Evolutionary conservation across 2,797 vertebrate species (phyloP), one percentile per base, ranked within the genome.

Genomic region (Sphenopsis melanotis): DNA sequence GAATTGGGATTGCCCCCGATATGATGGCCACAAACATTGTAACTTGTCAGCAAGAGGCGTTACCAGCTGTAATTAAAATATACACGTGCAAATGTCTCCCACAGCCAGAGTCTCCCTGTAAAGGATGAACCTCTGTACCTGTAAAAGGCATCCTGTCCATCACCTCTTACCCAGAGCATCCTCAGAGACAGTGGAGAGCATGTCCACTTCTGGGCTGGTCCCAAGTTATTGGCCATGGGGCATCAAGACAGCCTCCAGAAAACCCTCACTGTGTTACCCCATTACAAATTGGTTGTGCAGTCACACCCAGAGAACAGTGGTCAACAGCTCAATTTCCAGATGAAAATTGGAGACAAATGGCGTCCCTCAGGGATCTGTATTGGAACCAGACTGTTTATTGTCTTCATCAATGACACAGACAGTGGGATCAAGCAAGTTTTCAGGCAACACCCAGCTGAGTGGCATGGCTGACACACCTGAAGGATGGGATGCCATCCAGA

Each of bases 331-430:
- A 1, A 11, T 60, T 55, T 65, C 52, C 52, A 75, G 41, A 23
- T 30, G 47, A 15, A 70, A 29, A 65, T 3, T 0, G 0, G 41
- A 36, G 52, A 65, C 3, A 64, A 68, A 14, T 3, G 0, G 19
- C 23, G 22, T 50, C 41, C 41, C 53, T 42, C 37, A 18, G 12
- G 13, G 9, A 3, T 52, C 27, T 0, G 0, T 52, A 34, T 1
- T 52, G 34, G 44, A 42, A 37, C 47, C 46, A 65, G 19, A 3
- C 11, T 23, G 13, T 36, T 60, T 23, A 23, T 6, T 13, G 29
- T 26, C 50, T 46, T 53, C 52, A 65, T 36, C 53, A 47, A 4
- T 24, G 30, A 9, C 52, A 64, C 1, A 36, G 26, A 10, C 6
- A 29, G 26, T 41, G 52, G 22, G 18, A 53, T 56, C 10, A 17